Evolutionary conservation across 2,797 vertebrate genomes (phyloP).

Genomic region (Dermochelys coriacea): DNA sequence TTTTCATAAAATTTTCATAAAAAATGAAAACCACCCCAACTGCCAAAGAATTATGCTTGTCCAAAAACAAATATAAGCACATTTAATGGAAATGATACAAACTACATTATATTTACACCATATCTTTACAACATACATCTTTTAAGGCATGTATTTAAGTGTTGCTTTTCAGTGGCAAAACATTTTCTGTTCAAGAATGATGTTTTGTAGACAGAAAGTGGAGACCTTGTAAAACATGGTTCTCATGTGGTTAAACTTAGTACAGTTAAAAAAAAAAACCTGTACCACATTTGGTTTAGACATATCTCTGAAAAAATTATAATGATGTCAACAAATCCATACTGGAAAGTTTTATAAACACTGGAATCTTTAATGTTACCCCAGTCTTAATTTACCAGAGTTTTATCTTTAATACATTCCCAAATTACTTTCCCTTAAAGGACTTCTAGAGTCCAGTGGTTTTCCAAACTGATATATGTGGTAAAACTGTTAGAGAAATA

Average conservation of each 20-base stretch:
- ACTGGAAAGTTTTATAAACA: neutral
- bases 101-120: slow-evolving; percentile 40
- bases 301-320: neutral
- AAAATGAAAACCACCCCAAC: neutral
- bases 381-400: neutral
- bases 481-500: slow-evolving; percentile 59
- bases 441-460: slow-evolving; percentile 32
- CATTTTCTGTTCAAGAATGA: slow-evolving; percentile 56
- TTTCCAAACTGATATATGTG: neutral
- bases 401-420: slow-evolving; percentile 52
- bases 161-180: slow-evolving; percentile 59
- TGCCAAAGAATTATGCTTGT: neutral
- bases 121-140: slow-evolving; percentile 24
- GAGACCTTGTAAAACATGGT: slow-evolving; percentile 62
- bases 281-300: neutral
- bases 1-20: no score
- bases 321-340: slow-evolving; percentile 4
- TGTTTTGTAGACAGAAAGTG: slow-evolving; percentile 62
- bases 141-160: slow-evolving; percentile 24
- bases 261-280: slow-evolving; percentile 21
- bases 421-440: slow-evolving; percentile 33
- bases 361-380: slow-evolving; percentile 12
- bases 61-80: neutral
- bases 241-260: slow-evolving; percentile 49
- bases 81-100: slow-evolving; percentile 38